Conservation (phyloP, 2,888 invertebrate species). For the Stenurella melanura region DNA sequence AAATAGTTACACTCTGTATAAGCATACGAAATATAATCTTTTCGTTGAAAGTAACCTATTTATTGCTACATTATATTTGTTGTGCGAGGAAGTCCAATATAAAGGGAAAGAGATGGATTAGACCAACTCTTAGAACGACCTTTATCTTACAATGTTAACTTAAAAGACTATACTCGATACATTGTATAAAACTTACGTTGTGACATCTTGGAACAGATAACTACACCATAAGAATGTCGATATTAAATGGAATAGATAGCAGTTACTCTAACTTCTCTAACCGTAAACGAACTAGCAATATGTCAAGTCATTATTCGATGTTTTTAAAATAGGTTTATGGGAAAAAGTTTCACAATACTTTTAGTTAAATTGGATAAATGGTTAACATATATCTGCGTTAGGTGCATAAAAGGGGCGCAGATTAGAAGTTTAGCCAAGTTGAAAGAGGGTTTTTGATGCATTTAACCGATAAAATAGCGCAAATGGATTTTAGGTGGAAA, state of each 20-base stretch:
- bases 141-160: neutral
- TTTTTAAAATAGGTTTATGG: slow-evolving; percentile 28
- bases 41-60: too few species aligned
- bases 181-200: neutral
- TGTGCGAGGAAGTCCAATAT: neutral
- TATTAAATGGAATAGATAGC: slow-evolving; percentile 21
- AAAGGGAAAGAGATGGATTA: neutral
- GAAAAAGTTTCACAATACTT: slow-evolving; percentile 41
- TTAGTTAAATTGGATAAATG: slow-evolving; percentile 52
- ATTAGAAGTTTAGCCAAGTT: slow-evolving; percentile 46
- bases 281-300: slow-evolving; percentile 23
- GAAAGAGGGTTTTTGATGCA: slow-evolving; percentile 40
- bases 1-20: too few species aligned
- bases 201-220: neutral
- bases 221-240: neutral
- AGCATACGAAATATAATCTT: too few species aligned
- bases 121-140: neutral
- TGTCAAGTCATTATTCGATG: slow-evolving; percentile 7
- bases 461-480: slow-evolving; percentile 40
- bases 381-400: slow-evolving; percentile 53
- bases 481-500: slow-evolving; percentile 36
- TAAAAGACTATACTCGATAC: neutral
- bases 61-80: neutral
- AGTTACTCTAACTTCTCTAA: slow-evolving; percentile 20
- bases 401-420: slow-evolving; percentile 47